These are phyloP conservation scores for Siniperca knerii DNA, from an alignment of 2,113 vertebrate genomes.

Conservation along the genomic window DNA sequence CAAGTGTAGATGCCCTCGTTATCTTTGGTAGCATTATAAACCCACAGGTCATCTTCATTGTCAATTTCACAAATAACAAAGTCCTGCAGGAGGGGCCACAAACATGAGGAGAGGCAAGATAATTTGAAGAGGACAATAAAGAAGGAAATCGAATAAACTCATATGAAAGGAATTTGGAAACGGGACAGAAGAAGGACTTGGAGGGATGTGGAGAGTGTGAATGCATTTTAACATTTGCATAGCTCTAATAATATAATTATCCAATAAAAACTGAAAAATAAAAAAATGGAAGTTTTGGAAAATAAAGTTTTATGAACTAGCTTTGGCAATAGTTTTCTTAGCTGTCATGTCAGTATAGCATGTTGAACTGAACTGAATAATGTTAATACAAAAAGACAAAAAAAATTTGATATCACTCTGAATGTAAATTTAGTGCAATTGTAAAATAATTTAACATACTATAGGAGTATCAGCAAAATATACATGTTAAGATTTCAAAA, in stretches of 20 bases:
- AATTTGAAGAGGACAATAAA: background rate
- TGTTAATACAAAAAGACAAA: too few species aligned
- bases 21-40: accelerated
- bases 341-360: background rate
- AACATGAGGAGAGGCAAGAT: background rate
- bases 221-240: background rate
- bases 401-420: too few species aligned
- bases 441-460: too few species aligned
- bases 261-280: background rate
- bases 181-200: background rate
- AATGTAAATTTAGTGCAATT: too few species aligned
- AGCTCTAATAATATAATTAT: background rate
- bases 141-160: background rate
- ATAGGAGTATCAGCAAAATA: too few species aligned
- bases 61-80: background rate
- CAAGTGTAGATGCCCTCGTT: constrained; percentile 69
- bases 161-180: background rate
- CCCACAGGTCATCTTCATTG: accelerated
- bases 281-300: too few species aligned
- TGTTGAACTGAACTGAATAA: background rate
- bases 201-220: background rate
- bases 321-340: background rate
- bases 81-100: constrained; percentile 27
- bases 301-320: too few species aligned
- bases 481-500: too few species aligned